Evolutionary conservation across 2,888 invertebrate species (phyloP).

Genomic region (Leptopilina syphax): DNA sequence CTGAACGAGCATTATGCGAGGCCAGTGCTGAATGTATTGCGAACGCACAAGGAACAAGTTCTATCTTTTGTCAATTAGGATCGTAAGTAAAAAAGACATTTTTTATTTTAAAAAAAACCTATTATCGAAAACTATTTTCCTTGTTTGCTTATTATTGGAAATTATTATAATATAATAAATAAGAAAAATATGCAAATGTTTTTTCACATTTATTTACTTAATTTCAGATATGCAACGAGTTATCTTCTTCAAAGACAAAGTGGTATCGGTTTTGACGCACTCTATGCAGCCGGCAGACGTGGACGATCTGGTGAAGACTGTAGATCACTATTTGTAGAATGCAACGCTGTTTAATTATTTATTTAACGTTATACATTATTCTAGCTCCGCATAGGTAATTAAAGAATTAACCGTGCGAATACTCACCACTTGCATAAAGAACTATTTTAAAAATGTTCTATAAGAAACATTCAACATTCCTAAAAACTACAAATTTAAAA

Average conservation of each 20-base stretch:
- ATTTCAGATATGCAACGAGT: slow-evolving; percentile 88
- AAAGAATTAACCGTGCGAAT: neutral
- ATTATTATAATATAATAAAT: no score
- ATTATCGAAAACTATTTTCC: no score
- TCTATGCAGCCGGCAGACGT: slow-evolving; percentile 91
- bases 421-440: neutral
- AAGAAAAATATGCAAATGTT: no score
- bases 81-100: slow-evolving; percentile 83
- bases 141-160: no score
- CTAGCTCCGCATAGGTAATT: neutral
- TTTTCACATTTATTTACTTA: neutral
- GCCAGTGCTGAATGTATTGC: slow-evolving; percentile 92
- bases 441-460: no score
- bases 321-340: slow-evolving; percentile 89
- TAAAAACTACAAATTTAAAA: no score
- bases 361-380: neutral
- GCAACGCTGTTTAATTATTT: slow-evolving; percentile 88
- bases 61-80: slow-evolving; percentile 94
- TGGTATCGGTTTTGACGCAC: slow-evolving; percentile 85
- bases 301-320: slow-evolving; percentile 93
- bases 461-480: no score
- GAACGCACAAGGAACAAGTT: slow-evolving; percentile 84
- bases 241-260: slow-evolving; percentile 88
- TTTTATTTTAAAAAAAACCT: no score
- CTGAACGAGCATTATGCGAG: slow-evolving; percentile 84